Conservation (phyloP, 2,888 invertebrate species). For the Zaprionus lineosus region DNA sequence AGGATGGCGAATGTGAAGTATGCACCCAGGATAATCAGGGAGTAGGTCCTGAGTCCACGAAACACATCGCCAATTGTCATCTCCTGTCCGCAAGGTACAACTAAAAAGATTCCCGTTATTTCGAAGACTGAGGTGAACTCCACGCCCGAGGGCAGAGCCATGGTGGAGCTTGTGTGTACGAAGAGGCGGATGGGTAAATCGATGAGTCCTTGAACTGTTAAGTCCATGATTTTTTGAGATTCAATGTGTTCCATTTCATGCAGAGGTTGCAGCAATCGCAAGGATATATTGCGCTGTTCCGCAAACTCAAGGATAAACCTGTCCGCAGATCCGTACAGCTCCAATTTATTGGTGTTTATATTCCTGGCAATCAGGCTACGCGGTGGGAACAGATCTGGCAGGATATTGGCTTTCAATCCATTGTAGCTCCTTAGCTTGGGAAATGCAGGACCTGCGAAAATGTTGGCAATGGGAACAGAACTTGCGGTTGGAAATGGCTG, state of each 20-base stretch:
- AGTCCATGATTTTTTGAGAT: not conserved
- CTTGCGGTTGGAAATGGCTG: constrained; percentile 22
- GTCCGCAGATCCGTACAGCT: constrained; percentile 5
- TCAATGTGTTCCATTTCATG: not conserved
- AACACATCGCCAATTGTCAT: constrained; percentile 17
- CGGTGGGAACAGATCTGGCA: not conserved
- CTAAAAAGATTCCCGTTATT: not conserved
- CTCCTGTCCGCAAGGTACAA: constrained; percentile 35
- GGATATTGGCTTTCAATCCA: not conserved
- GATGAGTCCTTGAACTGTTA: not conserved
- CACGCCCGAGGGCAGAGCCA: not conserved
- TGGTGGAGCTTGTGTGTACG: not conserved
- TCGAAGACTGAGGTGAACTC: not conserved
- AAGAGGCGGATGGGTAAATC: constrained; percentile 17
- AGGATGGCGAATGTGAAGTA: constrained; percentile 29
- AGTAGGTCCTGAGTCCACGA: not conserved
- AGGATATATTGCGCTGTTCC: not conserved
- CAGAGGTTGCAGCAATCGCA: not conserved
- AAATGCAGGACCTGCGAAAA: not conserved
- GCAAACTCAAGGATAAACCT: constrained; percentile 17
- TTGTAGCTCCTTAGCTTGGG: not conserved
- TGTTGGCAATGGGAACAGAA: not conserved
- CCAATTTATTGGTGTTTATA: not conserved
- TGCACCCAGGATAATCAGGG: constrained; percentile 7
- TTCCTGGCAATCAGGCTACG: not conserved